Evolutionary conservation across 2,888 invertebrate species (phyloP), one percentile per base, ranked within the genome.

Genomic region (Congeria kusceri): DNA sequence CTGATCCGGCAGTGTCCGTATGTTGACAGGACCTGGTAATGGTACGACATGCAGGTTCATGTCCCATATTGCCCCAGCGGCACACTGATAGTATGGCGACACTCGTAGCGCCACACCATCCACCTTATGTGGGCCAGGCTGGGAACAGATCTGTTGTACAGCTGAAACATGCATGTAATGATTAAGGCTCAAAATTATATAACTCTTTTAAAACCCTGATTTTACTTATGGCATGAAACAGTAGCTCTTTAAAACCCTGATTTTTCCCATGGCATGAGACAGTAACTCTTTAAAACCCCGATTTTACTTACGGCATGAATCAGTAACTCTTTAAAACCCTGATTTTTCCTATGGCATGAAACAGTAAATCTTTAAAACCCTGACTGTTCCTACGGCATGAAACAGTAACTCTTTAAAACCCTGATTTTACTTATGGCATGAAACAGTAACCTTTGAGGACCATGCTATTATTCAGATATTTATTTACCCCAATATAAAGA

Each of bases 11-110:
- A 79, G 67, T 28, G 79, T 73, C 20, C 73, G 79, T 47, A 83
- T 83, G 62, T 77, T 79, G 73, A 83, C 79, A 47, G 83, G 83
- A 68, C 77, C 77, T 3, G 83, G 83, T 25, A 83, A 23, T 5
- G 79, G 79, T 1, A 73, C 63, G 18, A 77, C 62, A 58, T 83
- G 83, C 27, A 79, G 32, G 47, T 58, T 71, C 57, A 53, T 73
- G 58, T 83, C 83, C 83, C 83, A 83, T 46, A 83, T 77, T 13
- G 76, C 62, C 20, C 83, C 83, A 44, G 67, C 67, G 46, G 62
- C 67, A 68, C 79, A 79, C 32, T 77, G 69, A 39, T 77, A 83
- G 67, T 79, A 83, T 15, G 83, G 83, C 0, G 83, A 83, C 29
- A 83, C 77, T 18, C 77, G 65, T 20, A 83, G 65, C 20, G 46